phyloP scores from a whole-genome alignment of 2,797 vertebrate species.

The Graptemys geographica region DNA sequence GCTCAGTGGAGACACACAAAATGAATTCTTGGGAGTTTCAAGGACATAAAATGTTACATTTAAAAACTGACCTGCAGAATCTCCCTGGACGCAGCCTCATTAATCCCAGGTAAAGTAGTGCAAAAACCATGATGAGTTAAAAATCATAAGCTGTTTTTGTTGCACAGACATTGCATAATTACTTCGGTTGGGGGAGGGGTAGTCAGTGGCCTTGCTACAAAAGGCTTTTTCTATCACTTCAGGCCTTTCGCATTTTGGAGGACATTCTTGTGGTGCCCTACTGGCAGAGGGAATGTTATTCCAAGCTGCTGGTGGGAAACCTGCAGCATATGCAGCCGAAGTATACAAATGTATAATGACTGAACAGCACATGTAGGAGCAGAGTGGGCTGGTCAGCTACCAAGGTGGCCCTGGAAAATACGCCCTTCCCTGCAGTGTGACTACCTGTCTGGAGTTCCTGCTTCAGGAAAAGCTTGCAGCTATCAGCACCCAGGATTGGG shows the following conservation, averaged over 20 bases:
- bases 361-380: neutral
- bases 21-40: neutral
- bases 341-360: neutral
- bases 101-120: neutral
- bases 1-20: neutral
- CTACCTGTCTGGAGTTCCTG: neutral
- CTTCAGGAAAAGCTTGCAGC: neutral
- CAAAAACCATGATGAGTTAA: neutral
- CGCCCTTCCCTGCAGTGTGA: neutral
- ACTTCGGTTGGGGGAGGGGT: neutral
- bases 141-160: neutral
- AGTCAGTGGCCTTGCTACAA: neutral
- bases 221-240: no score
- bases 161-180: neutral
- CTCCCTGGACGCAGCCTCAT: neutral
- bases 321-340: neutral
- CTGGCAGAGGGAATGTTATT: neutral
- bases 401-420: neutral
- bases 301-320: neutral
- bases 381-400: neutral
- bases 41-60: neutral
- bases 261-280: neutral
- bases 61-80: neutral
- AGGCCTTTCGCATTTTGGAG: no score
- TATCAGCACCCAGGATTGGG: neutral